Evolutionary conservation across 2,113 vertebrate genomes (phyloP).

Genomic region (Canis aureus): DNA sequence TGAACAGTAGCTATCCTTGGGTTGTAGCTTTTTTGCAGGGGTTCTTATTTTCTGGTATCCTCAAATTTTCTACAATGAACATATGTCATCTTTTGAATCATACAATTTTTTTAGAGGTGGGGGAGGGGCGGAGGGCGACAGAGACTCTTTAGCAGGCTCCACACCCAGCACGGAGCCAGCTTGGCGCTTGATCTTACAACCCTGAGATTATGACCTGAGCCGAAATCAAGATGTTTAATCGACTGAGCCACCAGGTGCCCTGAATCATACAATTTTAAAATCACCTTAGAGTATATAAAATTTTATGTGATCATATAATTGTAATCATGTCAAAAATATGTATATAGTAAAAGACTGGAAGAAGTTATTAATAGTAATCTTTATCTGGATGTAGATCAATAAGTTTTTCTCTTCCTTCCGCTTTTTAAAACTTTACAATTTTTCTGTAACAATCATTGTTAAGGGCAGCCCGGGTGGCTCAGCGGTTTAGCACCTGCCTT

Average conservation of each 20-base stretch:
- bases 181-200: background rate
- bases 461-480: background rate
- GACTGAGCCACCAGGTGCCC: too few relatives aligned
- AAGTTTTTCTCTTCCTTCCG: background rate
- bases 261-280: constrained; percentile 33
- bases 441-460: background rate
- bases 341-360: constrained; percentile 10
- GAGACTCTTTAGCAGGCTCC: background rate
- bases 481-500: background rate
- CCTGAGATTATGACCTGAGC: background rate
- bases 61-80: constrained; percentile 43
- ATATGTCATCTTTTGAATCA: constrained; percentile 11
- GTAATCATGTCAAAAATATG: background rate
- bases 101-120: background rate
- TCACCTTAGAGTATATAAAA: background rate
- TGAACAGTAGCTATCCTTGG: constrained; percentile 10
- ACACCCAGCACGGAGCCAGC: accelerated
- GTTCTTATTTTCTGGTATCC: background rate
- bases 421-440: background rate
- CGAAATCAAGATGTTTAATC: too few relatives aligned
- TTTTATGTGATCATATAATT: constrained; percentile 6
- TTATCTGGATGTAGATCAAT: background rate
- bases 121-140: background rate
- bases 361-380: background rate
- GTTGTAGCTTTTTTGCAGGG: background rate